A percentile compares a stretch with the other conserved stretches of the same genome.
Evolutionary conservation across 2,113 vertebrate genomes (phyloP).

Genomic region (Pao palembangensis): DNA sequence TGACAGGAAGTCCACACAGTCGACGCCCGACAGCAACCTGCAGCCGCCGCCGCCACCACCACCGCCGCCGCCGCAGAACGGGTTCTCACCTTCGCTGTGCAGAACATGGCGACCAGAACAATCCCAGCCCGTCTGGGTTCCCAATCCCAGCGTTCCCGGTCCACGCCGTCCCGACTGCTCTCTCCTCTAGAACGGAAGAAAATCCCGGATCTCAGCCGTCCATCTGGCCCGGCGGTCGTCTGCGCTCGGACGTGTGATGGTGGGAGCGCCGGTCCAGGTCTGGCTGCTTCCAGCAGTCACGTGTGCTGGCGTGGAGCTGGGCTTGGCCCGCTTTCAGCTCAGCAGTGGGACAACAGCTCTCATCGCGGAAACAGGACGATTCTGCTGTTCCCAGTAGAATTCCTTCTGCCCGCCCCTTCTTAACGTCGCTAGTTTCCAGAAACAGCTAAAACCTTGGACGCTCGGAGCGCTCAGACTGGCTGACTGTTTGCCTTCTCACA

Average conservation of each 20-base stretch:
- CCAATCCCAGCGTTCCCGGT: not conserved
- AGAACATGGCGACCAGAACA: constrained; percentile 54
- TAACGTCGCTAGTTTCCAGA: too few species aligned
- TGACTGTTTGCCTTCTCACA: constrained; percentile 41
- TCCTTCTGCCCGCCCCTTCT: too few species aligned
- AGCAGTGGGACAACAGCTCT: constrained; percentile 24
- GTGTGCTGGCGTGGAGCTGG: constrained; percentile 38
- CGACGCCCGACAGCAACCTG: not conserved
- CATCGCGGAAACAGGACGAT: not conserved
- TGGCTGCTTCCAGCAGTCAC: constrained; percentile 48
- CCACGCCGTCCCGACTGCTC: too few species aligned
- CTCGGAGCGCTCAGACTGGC: constrained; percentile 8
- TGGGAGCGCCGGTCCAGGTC: constrained; percentile 32
- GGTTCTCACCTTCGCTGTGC: constrained; percentile 55
- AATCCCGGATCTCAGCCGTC: constrained; percentile 19
- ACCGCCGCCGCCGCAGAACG: not conserved
- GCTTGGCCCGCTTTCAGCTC: constrained; percentile 38
- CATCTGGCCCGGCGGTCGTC: constrained; percentile 33
- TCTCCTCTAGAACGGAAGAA: too few species aligned
- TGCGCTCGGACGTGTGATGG: constrained; percentile 17
- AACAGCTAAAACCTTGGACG: too few species aligned
- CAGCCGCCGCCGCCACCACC: not conserved
- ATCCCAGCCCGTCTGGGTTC: constrained; percentile 13
- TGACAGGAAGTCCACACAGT: not conserved
- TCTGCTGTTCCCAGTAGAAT: too few species aligned